Conservation (phyloP, 2,888 invertebrate genomes). For the Drosophila paramelanica region DNA sequence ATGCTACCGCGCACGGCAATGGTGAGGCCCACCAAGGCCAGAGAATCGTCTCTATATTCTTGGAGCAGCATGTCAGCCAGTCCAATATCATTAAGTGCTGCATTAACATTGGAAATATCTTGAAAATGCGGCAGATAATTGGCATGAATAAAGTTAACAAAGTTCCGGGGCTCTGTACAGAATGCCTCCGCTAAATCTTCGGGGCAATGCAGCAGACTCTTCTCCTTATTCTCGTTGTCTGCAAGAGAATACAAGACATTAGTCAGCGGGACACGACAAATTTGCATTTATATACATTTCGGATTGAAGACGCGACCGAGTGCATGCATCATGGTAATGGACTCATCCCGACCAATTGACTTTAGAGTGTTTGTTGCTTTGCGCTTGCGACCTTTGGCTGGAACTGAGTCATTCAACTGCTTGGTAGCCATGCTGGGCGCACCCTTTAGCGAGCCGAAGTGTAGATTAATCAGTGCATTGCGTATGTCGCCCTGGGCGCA, state of each 20-base stretch:
- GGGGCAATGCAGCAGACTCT: constrained; percentile 88
- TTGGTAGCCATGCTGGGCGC: constrained; percentile 67
- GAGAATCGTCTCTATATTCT: constrained; percentile 87
- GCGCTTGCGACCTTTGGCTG: constrained; percentile 52
- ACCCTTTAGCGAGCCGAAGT: constrained; percentile 92
- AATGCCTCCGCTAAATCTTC: constrained; percentile 89
- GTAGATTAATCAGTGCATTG: constrained; percentile 92
- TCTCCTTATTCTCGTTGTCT: constrained; percentile 70
- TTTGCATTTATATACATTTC: constrained; percentile 86
- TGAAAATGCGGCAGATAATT: constrained; percentile 91
- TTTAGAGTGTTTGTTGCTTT: constrained; percentile 77
- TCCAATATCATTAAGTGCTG: constrained; percentile 89
- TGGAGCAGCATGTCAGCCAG: constrained; percentile 89
- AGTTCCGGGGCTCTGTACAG: constrained; percentile 88
- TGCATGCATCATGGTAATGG: constrained; percentile 90
- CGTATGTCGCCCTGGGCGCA: constrained; percentile 92
- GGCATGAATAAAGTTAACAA: constrained; percentile 89
- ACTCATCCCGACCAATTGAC: constrained; percentile 89
- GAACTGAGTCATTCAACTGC: constrained; percentile 28
- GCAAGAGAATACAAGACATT: neutral
- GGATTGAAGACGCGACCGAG: constrained; percentile 92
- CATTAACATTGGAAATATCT: constrained; percentile 87
- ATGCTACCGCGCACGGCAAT: constrained; percentile 89
- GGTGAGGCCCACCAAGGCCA: constrained; percentile 87
- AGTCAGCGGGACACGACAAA: neutral